phyloP scores from a whole-genome alignment of 1,140 invertebrate species.

The Pectinophora gossypiella region DNA sequence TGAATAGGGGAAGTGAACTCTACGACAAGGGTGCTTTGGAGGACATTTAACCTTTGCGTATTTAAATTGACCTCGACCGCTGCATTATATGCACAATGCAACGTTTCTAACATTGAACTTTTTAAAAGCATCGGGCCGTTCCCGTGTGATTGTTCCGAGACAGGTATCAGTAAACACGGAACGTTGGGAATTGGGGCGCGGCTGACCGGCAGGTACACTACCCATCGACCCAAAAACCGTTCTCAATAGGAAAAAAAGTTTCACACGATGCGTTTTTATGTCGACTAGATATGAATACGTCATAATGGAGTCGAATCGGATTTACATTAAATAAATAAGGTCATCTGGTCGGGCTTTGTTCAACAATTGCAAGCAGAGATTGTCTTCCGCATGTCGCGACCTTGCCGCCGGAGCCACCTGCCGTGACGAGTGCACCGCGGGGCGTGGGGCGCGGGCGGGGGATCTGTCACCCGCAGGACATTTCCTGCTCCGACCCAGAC shows the following conservation, averaged over 20 bases:
- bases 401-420: constrained; percentile 33
- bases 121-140: constrained; percentile 21
- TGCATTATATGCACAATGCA: constrained; percentile 13
- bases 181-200: constrained; percentile 43
- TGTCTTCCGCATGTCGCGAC: constrained; percentile 64
- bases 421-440: neutral
- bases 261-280: constrained; percentile 33
- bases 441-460: neutral
- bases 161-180: constrained; percentile 46
- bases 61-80: constrained; percentile 29
- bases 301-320: constrained; percentile 18
- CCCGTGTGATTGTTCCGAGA: constrained; percentile 57
- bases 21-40: constrained; percentile 2
- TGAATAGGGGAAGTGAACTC: constrained; percentile 9
- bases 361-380: constrained; percentile 43
- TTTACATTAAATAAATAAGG: constrained; percentile 40
- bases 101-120: constrained; percentile 6
- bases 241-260: constrained; percentile 30
- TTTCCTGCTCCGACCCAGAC: neutral
- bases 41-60: constrained; percentile 15
- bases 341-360: constrained; percentile 50
- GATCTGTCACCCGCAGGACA: constrained; percentile 12
- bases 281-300: constrained; percentile 13
- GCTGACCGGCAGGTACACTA: constrained; percentile 55
- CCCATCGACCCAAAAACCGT: constrained; percentile 31